Conservation (phyloP, 2,888 invertebrate species). For the Hybos culiciformis region DNA sequence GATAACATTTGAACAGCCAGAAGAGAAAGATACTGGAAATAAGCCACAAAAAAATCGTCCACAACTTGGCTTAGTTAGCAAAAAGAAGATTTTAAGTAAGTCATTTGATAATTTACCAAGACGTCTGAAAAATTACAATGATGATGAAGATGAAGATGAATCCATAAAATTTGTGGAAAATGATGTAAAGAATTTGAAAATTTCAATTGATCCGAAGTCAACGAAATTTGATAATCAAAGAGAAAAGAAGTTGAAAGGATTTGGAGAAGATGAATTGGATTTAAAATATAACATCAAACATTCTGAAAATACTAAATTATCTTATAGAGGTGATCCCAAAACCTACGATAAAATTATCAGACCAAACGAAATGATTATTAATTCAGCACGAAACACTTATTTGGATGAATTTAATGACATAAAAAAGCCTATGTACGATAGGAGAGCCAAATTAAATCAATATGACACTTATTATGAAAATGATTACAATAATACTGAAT, state of each 20-base stretch:
- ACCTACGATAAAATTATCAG: neutral
- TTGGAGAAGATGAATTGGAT: too few relatives aligned
- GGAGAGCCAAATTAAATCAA: neutral
- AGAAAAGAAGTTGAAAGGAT: neutral
- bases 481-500: neutral
- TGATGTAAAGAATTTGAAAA: constrained; percentile 14
- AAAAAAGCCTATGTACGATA: neutral
- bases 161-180: constrained; percentile 16
- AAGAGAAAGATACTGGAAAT: constrained; percentile 26
- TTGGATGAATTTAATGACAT: neutral
- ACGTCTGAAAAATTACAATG: constrained; percentile 4
- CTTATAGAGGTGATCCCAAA: neutral
- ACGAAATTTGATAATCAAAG: neutral
- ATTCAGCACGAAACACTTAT: neutral
- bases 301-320: neutral
- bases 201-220: neutral
- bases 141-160: constrained; percentile 12
- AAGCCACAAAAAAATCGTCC: constrained; percentile 22
- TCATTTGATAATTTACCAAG: constrained; percentile 12
- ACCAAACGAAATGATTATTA: too few relatives aligned
- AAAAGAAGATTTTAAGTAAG: constrained; percentile 9
- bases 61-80: neutral
- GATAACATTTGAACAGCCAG: constrained; percentile 7
- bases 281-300: neutral
- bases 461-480: neutral